Evolutionary conservation across 30 jellyfish, hydroid and myxozoan genomes (phyloP).

Genomic region (Aurelia coerulea): DNA sequence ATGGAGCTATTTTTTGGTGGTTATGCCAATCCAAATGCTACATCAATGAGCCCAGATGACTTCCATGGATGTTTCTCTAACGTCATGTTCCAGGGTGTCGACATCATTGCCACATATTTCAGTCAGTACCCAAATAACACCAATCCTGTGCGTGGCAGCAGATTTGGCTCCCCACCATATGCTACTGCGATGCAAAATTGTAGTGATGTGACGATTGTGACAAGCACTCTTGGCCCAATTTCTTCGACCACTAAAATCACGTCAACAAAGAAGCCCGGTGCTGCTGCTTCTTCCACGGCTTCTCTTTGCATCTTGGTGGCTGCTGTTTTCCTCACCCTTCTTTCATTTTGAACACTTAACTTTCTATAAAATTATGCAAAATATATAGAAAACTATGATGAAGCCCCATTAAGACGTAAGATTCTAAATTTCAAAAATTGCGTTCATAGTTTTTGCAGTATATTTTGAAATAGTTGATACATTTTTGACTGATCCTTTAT

Average conservation of each 20-base stretch:
- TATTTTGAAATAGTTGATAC: too few relatives aligned
- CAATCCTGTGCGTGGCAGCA: conserved; percentile 19
- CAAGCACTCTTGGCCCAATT: too few relatives aligned
- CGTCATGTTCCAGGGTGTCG: conserved; percentile 17
- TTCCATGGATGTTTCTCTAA: conserved; percentile 32
- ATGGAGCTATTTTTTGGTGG: conserved; percentile 25
- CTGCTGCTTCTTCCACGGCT: not conserved
- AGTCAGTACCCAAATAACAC: conserved; percentile 28
- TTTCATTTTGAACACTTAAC: too few relatives aligned
- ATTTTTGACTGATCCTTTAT: too few relatives aligned
- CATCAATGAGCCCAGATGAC: not conserved
- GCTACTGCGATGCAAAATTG: conserved; percentile 4
- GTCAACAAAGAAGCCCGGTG: not conserved
- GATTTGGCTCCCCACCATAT: too few relatives aligned
- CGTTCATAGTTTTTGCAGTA: too few relatives aligned
- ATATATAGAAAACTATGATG: too few relatives aligned
- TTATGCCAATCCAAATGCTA: not conserved
- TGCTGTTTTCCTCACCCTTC: too few relatives aligned
- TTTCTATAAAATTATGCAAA: too few relatives aligned
- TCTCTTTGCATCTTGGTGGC: too few relatives aligned
- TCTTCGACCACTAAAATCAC: not conserved
- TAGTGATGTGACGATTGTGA: not conserved
- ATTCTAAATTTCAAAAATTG: too few relatives aligned
- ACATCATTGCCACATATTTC: conserved; percentile 9
- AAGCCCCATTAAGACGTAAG: too few relatives aligned